Evolutionary conservation across 2,888 invertebrate species (phyloP).

Genomic region (Myopa tessellatipennis): DNA sequence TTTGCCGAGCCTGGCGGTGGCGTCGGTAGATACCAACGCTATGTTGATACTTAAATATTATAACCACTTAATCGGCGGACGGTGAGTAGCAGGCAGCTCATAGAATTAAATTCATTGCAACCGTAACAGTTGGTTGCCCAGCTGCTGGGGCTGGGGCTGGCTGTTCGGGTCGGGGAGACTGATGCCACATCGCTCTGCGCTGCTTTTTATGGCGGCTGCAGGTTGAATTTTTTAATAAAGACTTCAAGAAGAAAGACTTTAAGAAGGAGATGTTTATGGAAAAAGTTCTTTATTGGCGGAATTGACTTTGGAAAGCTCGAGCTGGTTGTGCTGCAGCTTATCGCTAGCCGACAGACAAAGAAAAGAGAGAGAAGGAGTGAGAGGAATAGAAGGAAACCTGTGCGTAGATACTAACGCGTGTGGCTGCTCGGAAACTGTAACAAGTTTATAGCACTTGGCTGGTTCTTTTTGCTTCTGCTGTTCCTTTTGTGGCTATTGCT

Average conservation of each 20-base stretch:
- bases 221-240: constrained; percentile 27
- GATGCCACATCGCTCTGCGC: neutral
- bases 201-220: neutral
- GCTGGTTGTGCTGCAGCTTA: neutral
- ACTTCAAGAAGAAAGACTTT: constrained; percentile 25
- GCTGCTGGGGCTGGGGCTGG: too few relatives aligned
- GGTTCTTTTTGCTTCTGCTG: neutral
- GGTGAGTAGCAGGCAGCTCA: constrained; percentile 7
- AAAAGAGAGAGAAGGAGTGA: neutral
- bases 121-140: neutral
- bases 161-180: neutral
- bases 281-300: constrained; percentile 1
- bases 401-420: too few relatives aligned
- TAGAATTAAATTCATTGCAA: constrained; percentile 13
- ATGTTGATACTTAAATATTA: constrained; percentile 37
- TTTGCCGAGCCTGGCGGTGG: neutral
- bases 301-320: constrained; percentile 13
- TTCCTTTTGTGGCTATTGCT: neutral
- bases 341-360: neutral
- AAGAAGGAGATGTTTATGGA: constrained; percentile 21
- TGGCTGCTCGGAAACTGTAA: too few relatives aligned
- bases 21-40: constrained; percentile 11
- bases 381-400: neutral
- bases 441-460: too few relatives aligned
- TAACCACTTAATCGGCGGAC: constrained; percentile 28